Evolutionary conservation across 2,797 vertebrate genomes (phyloP).

Genomic region (Sarcoramphus papa): DNA sequence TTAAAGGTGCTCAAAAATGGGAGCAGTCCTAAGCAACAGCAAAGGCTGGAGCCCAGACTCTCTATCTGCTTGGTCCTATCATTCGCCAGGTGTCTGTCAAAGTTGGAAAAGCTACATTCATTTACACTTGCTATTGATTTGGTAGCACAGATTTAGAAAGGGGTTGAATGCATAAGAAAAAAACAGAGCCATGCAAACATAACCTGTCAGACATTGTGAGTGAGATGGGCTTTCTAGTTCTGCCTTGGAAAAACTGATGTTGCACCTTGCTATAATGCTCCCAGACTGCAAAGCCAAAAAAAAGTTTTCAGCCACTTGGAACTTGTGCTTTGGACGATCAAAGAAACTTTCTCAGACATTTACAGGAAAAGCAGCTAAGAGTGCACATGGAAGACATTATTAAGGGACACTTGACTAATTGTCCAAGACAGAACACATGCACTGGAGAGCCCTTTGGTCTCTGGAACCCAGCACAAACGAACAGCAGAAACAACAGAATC

Average conservation of each 20-base stretch:
- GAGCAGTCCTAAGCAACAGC: neutral
- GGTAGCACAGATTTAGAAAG: neutral
- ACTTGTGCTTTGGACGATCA: neutral
- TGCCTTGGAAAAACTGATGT: neutral
- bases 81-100: neutral
- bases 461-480: neutral
- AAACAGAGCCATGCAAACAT: neutral
- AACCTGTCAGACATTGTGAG: neutral
- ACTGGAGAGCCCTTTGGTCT: neutral
- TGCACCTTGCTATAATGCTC: neutral
- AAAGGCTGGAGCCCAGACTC: neutral
- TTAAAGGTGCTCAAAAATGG: neutral
- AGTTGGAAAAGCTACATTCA: neutral
- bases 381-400: neutral
- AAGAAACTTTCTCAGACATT: neutral
- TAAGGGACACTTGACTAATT: neutral
- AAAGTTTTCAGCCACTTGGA: neutral
- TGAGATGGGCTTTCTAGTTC: neutral
- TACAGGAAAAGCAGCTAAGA: neutral
- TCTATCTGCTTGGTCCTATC: neutral
- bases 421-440: neutral
- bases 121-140: neutral
- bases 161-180: neutral
- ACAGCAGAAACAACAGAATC: neutral
- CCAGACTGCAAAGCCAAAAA: neutral